Percentiles rank a stretch among this genome's conserved stretches.
These are phyloP conservation scores for Falcaria lacertinaria DNA, from an alignment of 2,888 invertebrate species.

Conservation along the genomic window DNA sequence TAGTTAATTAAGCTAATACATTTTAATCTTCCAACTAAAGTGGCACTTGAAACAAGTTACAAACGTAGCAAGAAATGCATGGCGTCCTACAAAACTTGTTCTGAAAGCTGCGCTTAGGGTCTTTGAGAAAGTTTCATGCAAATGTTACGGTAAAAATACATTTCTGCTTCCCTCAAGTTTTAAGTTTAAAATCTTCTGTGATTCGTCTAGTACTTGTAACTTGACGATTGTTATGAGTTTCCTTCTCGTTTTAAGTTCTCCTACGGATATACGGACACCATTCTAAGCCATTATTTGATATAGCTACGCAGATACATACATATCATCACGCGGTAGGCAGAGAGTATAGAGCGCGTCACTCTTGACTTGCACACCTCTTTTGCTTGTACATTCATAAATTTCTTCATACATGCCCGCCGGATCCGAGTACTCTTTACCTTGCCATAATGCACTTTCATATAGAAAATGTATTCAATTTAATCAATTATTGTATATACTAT, in stretches of 20 bases:
- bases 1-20: slow-evolving; percentile 4
- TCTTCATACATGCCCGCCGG: too few species aligned
- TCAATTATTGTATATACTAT: too few species aligned
- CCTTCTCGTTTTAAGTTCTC: background rate
- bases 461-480: too few species aligned
- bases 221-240: background rate
- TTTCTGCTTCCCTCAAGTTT: background rate
- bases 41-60: slow-evolving; percentile 34
- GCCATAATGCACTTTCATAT: too few species aligned
- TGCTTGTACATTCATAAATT: too few species aligned
- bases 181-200: background rate
- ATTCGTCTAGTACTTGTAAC: background rate
- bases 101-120: background rate
- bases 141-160: background rate
- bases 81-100: background rate
- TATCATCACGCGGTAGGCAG: too few species aligned
- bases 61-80: slow-evolving; percentile 21
- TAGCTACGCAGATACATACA: too few species aligned
- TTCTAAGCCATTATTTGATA: too few species aligned
- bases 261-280: too few species aligned
- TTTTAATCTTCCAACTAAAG: slow-evolving; percentile 9
- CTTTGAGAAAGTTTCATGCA: background rate
- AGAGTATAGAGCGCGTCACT: too few species aligned
- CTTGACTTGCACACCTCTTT: too few species aligned
- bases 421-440: too few species aligned